These are phyloP conservation scores for Lepus townsendii DNA, from an alignment of 2,797 vertebrate species.

Conservation along the genomic window DNA sequence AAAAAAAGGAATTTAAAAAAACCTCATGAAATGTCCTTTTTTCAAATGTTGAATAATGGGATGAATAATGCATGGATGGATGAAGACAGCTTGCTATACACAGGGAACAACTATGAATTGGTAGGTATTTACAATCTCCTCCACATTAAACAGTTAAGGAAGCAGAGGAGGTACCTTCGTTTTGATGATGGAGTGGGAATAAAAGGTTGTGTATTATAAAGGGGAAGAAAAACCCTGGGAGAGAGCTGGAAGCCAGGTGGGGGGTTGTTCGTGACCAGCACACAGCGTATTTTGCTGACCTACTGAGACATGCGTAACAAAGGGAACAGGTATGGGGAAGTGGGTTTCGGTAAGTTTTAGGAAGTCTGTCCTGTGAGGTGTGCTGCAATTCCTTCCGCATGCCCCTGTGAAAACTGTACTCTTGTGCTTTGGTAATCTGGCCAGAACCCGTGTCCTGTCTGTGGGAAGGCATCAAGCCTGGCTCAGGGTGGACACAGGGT, in stretches of 20 bases:
- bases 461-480: neutral
- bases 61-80: constrained; percentile 19
- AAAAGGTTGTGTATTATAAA: neutral
- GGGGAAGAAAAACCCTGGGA: constrained; percentile 11
- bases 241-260: neutral
- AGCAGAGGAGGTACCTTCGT: neutral
- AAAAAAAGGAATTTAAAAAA: no score
- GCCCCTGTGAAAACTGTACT: neutral
- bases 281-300: neutral
- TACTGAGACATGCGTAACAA: neutral
- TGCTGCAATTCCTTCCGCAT: neutral
- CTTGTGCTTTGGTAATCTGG: neutral
- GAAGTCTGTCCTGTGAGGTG: neutral
- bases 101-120: constrained; percentile 2
- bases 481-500: neutral
- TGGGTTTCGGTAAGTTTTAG: neutral
- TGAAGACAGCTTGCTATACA: neutral
- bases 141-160: neutral
- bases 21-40: constrained; percentile 11
- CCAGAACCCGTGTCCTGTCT: neutral
- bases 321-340: neutral
- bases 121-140: constrained; percentile 4
- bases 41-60: neutral
- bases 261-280: neutral
- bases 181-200: neutral